These are phyloP conservation scores for Peromyscus maniculatus DNA, from an alignment of 2,113 vertebrate genomes.

Conservation along the genomic window DNA sequence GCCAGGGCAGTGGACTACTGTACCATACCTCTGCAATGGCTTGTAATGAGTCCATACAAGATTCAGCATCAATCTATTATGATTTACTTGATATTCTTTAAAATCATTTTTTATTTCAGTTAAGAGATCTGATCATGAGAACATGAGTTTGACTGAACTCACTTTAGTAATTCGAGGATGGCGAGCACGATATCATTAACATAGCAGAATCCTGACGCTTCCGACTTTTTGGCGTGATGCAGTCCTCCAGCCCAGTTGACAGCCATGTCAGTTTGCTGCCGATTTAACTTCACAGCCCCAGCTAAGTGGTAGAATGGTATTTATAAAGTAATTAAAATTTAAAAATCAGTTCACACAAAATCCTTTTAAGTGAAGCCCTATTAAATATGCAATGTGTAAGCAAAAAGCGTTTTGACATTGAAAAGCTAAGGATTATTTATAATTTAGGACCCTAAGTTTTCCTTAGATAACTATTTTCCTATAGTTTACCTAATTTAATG, in stretches of 20 bases:
- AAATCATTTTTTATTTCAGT: not conserved
- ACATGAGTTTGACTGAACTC: conserved; percentile 80
- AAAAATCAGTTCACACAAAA: conserved; percentile 23
- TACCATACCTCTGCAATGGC: not conserved
- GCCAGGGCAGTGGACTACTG: not conserved
- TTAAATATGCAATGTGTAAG: not conserved
- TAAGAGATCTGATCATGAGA: conserved; percentile 13
- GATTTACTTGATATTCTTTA: not conserved
- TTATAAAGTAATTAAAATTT: conserved; percentile 31
- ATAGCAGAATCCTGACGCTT: conserved; percentile 93
- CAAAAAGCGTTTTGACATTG: not conserved
- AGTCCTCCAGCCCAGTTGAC: conserved; percentile 93
- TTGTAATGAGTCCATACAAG: not conserved
- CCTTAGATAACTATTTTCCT: not conserved
- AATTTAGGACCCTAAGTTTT: not conserved
- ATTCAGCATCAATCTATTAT: not conserved
- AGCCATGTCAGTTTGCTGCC: conserved; percentile 93
- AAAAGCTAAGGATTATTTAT: not conserved
- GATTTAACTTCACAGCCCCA: conserved; percentile 93
- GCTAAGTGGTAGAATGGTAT: conserved; percentile 82
- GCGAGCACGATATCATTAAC: conserved; percentile 94
- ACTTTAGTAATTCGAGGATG: conserved; percentile 92
- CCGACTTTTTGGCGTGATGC: conserved; percentile 92
- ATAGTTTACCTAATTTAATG: not conserved
- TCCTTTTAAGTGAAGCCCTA: not conserved